Base-by-base conservation (phyloP, 2,888 invertebrate species). In the Loripinus fragilis region DNA sequence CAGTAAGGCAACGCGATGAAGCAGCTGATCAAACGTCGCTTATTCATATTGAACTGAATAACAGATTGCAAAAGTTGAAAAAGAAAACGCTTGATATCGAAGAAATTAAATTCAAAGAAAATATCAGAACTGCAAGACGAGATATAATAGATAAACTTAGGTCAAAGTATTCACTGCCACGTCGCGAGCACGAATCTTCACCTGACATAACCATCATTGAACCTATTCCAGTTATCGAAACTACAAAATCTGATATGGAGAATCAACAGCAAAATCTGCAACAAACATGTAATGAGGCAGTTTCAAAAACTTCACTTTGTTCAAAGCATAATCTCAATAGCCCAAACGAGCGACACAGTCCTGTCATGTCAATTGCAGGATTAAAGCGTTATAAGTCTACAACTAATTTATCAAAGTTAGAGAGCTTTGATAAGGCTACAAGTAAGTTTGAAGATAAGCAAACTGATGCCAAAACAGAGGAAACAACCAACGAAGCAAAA, bases 91-190 rank as follows among this genome's bases (percentile, higher is more conserved):
- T 67, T 28, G 81, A 81, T 42, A 71, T 78, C 0, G 83, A 83
- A 28, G 83, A 83, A 64, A 70, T 83, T 17, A 69, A 77, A 42
- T 83, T 83, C 66, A 73, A 76, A 41, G 80, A 80, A 41, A 67
- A 77, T 15, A 71, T 83, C 0, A 68, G 77, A 67, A 78, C 77
- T 12, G 76, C 80, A 3, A 72, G 83, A 10, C 55, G 74, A n/a
- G 75, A 83, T 38, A 80, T 83, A 28, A 77, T 83, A 25, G 80
- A 83, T 35, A 77, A 50, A 50, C 23, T 83, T 8, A 77, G 80
- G 25, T 75, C 70, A 20, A 72, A 52, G 64, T 78, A 78, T 74
- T 20, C 66, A 12, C 17, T 60, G 5, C 60, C 60, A 17, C 33
- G 30, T 2, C 60, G 7, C 3, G 60, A 60, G 17, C 17, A 30